Conservation (phyloP, 2,888 invertebrate genomes). For the Podotricha telesiphe region DNA sequence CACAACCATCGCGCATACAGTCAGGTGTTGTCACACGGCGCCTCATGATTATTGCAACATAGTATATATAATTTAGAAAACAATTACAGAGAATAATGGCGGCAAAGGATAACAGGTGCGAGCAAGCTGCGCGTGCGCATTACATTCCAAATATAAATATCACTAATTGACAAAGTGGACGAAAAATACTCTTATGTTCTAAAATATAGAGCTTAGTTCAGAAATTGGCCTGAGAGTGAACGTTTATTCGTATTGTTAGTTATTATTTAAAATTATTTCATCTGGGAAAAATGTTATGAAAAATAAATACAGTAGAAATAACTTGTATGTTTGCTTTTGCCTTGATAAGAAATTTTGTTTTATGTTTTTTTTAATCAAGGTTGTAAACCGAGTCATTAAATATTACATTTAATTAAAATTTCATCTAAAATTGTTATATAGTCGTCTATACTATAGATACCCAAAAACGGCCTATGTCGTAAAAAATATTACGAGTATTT, state of each 20-base stretch:
- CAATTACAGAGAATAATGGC: slow-evolving; percentile 60
- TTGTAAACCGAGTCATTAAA: neutral
- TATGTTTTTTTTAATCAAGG: neutral
- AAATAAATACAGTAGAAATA: neutral
- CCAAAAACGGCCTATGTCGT: slow-evolving; percentile 5
- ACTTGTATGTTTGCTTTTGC: neutral
- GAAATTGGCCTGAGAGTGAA: neutral
- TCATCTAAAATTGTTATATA: neutral
- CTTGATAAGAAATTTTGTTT: neutral
- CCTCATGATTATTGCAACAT: slow-evolving; percentile 30
- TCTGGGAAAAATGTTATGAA: neutral
- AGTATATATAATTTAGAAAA: slow-evolving; percentile 45
- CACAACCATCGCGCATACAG: no score
- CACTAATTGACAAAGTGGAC: slow-evolving; percentile 1
- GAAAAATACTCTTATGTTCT: slow-evolving; percentile 11
- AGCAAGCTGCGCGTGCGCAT: slow-evolving; percentile 57
- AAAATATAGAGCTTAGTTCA: slow-evolving; percentile 3
- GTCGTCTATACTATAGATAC: neutral
- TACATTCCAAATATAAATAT: slow-evolving; percentile 21
- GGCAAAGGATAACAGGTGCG: slow-evolving; percentile 54
- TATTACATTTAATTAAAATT: no score
- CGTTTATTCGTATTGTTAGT: slow-evolving; percentile 9
- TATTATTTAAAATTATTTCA: neutral
- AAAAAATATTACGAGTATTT: slow-evolving; percentile 29
- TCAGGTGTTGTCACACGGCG: no score